phyloP scores from a whole-genome alignment of 1,140 invertebrate genomes.

The Brachystomella parvula region DNA sequence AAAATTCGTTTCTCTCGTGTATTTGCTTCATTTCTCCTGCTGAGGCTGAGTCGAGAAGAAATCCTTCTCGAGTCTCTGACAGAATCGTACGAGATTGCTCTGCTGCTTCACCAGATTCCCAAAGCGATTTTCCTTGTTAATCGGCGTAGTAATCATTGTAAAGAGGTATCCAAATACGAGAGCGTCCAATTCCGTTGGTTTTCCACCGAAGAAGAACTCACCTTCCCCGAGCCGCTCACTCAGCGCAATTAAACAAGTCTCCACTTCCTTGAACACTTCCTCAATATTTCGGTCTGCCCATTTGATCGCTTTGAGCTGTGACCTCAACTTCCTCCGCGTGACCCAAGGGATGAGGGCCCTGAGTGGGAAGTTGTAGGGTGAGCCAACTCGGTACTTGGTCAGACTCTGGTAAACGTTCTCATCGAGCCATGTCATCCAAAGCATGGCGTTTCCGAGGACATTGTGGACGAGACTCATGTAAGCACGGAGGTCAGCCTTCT shows the following conservation, averaged over 20 bases:
- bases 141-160: slow-evolving; percentile 74
- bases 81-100: slow-evolving; percentile 53
- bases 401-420: slow-evolving; percentile 66
- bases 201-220: slow-evolving; percentile 70
- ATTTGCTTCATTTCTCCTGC: no score
- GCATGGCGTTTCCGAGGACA: slow-evolving; percentile 71
- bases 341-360: slow-evolving; percentile 46
- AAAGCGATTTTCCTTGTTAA: slow-evolving; percentile 62
- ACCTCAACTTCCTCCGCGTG: slow-evolving; percentile 17
- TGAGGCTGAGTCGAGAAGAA: neutral
- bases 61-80: slow-evolving; percentile 11
- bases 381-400: slow-evolving; percentile 75
- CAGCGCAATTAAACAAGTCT: slow-evolving; percentile 73
- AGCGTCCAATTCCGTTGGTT: slow-evolving; percentile 88
- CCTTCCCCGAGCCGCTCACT: slow-evolving; percentile 66
- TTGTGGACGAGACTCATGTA: slow-evolving; percentile 84
- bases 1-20: neutral
- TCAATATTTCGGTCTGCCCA: slow-evolving; percentile 26
- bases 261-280: slow-evolving; percentile 46
- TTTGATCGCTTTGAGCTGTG: slow-evolving; percentile 25
- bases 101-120: slow-evolving; percentile 59
- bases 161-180: slow-evolving; percentile 95
- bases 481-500: slow-evolving; percentile 86
- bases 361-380: slow-evolving; percentile 86
- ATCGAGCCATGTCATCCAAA: slow-evolving; percentile 82